phyloP scores from a whole-genome alignment of 2,797 vertebrate species.

The Diceros bicornis region DNA sequence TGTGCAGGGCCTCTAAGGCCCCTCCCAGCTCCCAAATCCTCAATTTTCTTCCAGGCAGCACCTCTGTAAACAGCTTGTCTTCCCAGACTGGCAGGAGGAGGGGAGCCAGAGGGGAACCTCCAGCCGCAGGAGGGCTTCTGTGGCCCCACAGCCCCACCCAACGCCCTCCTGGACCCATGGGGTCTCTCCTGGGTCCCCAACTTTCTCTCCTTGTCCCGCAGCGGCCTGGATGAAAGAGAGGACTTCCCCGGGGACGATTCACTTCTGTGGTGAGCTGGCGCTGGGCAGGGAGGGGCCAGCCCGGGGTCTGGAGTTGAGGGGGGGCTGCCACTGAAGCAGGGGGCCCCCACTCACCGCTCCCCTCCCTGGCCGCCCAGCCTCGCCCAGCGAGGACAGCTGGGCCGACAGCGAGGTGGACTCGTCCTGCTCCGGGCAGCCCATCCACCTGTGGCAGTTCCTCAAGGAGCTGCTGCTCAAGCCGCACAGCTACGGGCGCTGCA shows the following conservation, averaged over 20 bases:
- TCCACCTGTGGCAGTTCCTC: conserved; percentile 99
- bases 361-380: background rate
- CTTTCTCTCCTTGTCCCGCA: conserved; percentile 85
- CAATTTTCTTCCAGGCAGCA: background rate
- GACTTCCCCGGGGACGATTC: conserved; percentile 90
- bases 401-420: conserved; percentile 95
- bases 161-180: fast-evolving
- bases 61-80: background rate
- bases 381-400: conserved; percentile 92
- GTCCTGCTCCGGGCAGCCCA: conserved; percentile 96
- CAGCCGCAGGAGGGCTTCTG: background rate
- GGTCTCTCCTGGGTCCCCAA: conserved; percentile 16
- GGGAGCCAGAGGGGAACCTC: background rate
- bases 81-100: background rate
- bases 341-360: conserved; percentile 10
- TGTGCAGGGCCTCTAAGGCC: background rate
- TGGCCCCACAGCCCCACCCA: background rate
- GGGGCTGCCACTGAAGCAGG: background rate
- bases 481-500: conserved; percentile 97
- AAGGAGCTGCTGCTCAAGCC: conserved; percentile 97
- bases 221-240: conserved; percentile 99
- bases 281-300: background rate
- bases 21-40: background rate
- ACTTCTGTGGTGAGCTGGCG: conserved; percentile 89
- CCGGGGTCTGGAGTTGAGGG: background rate